A percentile compares a stretch with the other conserved stretches of the same genome.
phyloP scores from a whole-genome alignment of 2,797 vertebrate species.

The Okamejei kenojei region DNA sequence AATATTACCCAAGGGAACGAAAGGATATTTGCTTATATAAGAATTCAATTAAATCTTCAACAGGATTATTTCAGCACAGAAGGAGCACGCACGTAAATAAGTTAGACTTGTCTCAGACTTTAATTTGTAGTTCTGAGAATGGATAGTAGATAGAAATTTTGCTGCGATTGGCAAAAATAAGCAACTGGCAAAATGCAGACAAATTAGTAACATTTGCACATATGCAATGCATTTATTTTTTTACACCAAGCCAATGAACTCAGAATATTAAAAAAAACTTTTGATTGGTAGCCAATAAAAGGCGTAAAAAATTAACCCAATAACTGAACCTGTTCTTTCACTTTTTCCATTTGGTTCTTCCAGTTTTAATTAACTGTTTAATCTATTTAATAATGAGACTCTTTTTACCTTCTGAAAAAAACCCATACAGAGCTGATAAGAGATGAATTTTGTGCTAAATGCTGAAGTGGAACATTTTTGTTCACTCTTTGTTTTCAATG shows the following conservation, averaged over 20 bases:
- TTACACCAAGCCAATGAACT: conserved; percentile 32
- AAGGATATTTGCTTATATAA: not conserved
- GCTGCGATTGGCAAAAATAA: conserved; percentile 29
- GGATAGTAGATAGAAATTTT: conserved; percentile 19
- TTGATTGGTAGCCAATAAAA: conserved; percentile 5
- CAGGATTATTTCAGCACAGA: not conserved
- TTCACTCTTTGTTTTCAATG: not conserved
- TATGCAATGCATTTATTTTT: conserved; percentile 33
- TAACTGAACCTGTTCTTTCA: conserved; percentile 27
- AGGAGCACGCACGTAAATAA: not conserved
- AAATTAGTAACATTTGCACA: conserved; percentile 34
- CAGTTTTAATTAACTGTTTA: not conserved
- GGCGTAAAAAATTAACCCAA: conserved; percentile 35
- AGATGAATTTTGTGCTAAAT: not conserved
- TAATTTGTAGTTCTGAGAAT: conserved; percentile 20
- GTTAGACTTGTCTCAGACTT: not conserved
- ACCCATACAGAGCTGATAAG: not conserved
- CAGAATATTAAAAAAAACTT: conserved; percentile 1
- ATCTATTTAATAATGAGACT: not conserved
- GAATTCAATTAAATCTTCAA: not conserved
- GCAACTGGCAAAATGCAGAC: conserved; percentile 27
- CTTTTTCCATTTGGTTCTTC: conserved; percentile 17
- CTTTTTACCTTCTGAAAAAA: not conserved
- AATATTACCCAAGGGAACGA: not conserved
- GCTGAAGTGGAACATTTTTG: not conserved